phyloP scores from a whole-genome alignment of 2,113 vertebrate species.

The Ciconia boyciana region DNA sequence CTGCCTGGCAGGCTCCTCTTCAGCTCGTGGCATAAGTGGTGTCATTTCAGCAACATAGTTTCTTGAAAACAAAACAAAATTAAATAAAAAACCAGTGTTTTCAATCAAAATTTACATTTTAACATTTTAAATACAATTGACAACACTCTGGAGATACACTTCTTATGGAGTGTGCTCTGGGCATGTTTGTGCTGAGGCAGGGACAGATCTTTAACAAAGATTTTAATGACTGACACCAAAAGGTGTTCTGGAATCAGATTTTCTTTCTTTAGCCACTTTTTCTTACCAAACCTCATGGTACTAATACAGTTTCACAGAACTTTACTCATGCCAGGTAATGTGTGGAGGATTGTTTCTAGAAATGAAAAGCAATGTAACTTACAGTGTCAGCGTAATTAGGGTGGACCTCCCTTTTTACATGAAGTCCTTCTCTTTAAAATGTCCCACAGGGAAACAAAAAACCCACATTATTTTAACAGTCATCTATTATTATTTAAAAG shows the following conservation, averaged over 20 bases:
- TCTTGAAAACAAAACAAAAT: not conserved
- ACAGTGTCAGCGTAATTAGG: not conserved
- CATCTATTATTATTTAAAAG: not conserved
- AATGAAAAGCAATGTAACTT: not conserved
- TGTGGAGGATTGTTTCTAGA: not conserved
- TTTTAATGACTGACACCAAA: not conserved
- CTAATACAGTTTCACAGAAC: not conserved
- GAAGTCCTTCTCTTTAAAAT: not conserved
- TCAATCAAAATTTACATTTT: not conserved
- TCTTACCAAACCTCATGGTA: not conserved
- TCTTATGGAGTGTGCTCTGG: not conserved
- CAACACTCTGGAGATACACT: not conserved
- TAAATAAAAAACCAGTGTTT: not conserved
- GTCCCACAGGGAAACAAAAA: not conserved
- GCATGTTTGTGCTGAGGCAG: not conserved
- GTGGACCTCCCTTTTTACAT: not conserved
- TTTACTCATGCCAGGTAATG: not conserved
- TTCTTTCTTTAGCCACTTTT: not conserved
- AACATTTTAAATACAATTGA: not conserved
- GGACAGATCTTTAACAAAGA: not conserved
- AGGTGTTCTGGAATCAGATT: not conserved
- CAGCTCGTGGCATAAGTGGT: not conserved
- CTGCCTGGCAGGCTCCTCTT: not conserved
- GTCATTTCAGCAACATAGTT: not conserved
- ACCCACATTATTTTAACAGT: not conserved